phyloP scores from a whole-genome alignment of 2,797 vertebrate species.

The Benthosema pterotum region DNA sequence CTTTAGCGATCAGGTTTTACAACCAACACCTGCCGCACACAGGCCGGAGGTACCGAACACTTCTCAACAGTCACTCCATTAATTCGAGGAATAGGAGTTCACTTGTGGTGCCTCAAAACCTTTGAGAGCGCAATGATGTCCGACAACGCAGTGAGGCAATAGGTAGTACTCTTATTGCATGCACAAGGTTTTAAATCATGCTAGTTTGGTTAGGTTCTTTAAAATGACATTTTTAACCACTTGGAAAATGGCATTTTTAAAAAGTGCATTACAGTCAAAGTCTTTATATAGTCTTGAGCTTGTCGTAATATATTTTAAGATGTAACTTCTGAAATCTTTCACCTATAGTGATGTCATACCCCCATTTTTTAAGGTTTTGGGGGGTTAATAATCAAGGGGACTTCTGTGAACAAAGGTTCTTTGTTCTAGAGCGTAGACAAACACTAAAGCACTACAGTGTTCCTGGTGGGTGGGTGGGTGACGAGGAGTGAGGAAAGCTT shows the following conservation, averaged over 20 bases:
- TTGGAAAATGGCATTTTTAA: neutral
- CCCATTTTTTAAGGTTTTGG: neutral
- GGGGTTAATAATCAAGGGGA: neutral
- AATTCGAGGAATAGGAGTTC: slow-evolving; percentile 39
- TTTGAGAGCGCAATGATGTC: neutral
- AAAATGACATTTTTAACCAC: neutral
- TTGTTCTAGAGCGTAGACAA: slow-evolving; percentile 19
- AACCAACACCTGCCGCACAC: slow-evolving; percentile 58
- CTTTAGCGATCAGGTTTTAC: slow-evolving; percentile 51
- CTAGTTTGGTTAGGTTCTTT: neutral
- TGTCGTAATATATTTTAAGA: too few relatives aligned
- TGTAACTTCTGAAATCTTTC: neutral
- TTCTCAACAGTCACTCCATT: slow-evolving; percentile 34
- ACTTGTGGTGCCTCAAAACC: slow-evolving; percentile 3
- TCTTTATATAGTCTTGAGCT: too few relatives aligned
- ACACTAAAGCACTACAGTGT: slow-evolving; percentile 24
- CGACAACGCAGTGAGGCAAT: neutral
- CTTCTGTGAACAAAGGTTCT: slow-evolving; percentile 20
- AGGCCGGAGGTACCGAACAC: slow-evolving; percentile 33
- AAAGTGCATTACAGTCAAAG: too few relatives aligned
- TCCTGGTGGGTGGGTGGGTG: slow-evolving; percentile 24
- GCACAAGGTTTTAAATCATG: neutral
- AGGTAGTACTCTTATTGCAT: neutral
- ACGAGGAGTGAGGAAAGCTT: slow-evolving; percentile 14
- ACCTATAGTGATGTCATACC: too few relatives aligned